A percentile compares a stretch with the other conserved stretches of the same genome.
phyloP scores from a whole-genome alignment of 2,113 vertebrate species.

The Pteruthius melanotis region DNA sequence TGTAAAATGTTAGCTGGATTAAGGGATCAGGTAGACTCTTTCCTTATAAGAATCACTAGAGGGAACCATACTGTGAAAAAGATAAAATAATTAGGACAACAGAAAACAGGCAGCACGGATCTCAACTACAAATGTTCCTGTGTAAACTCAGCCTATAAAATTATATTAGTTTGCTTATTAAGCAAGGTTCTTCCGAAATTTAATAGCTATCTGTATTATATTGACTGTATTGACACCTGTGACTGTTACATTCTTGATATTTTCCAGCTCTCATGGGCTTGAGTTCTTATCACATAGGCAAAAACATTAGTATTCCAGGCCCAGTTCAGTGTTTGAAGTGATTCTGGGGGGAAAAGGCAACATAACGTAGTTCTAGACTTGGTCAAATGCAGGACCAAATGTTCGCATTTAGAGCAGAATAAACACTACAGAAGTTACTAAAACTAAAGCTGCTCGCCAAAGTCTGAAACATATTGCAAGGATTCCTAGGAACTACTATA shows the following conservation, averaged over 20 bases:
- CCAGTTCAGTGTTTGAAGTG: background rate
- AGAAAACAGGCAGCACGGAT: conserved; percentile 34
- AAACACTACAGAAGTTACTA: background rate
- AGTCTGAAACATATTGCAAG: background rate
- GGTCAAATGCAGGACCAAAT: background rate
- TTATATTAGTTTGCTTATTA: conserved; percentile 22
- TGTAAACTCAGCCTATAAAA: conserved; percentile 51
- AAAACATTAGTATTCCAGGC: background rate
- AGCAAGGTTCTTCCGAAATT: conserved; percentile 26
- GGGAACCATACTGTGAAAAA: conserved; percentile 69
- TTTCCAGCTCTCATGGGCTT: background rate
- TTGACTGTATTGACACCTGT: conserved; percentile 30
- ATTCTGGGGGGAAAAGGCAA: background rate
- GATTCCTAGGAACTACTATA: background rate
- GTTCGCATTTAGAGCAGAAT: background rate
- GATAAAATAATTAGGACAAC: conserved; percentile 73
- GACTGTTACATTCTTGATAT: background rate
- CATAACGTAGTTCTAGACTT: background rate
- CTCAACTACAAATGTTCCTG: conserved; percentile 49
- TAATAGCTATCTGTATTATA: conserved; percentile 2
- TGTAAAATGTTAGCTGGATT: conserved; percentile 80
- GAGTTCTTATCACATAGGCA: background rate
- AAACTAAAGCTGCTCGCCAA: background rate
- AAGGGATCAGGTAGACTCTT: conserved; percentile 79
- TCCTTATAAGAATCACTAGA: conserved; percentile 78